These are phyloP conservation scores for Uria aalge DNA, from an alignment of 2,113 vertebrate species.

Conservation along the genomic window DNA sequence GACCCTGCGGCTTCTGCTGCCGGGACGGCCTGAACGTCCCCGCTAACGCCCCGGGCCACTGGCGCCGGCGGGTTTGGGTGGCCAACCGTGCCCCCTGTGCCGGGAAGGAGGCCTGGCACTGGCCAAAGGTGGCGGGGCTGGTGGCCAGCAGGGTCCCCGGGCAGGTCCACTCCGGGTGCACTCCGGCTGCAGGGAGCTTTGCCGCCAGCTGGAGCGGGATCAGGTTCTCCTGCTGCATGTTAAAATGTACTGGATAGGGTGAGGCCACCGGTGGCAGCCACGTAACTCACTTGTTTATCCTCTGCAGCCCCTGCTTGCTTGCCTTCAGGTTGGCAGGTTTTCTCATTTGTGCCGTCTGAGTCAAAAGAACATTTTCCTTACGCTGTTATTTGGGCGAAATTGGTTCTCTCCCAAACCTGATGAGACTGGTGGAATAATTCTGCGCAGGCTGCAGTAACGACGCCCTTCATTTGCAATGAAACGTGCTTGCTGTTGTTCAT, in stretches of 20 bases:
- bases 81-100: fast-evolving
- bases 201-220: too few species aligned
- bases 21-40: not conserved
- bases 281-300: not conserved
- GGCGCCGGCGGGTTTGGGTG: not conserved
- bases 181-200: not conserved
- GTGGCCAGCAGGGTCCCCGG: too few species aligned
- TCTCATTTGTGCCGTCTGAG: not conserved
- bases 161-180: not conserved
- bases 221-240: not conserved
- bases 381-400: not conserved
- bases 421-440: fast-evolving
- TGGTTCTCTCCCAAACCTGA: not conserved
- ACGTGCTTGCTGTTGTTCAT: not conserved
- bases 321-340: not conserved
- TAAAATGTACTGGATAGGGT: fast-evolving
- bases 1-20: not conserved
- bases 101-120: too few species aligned
- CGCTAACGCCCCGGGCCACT: fast-evolving
- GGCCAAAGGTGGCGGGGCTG: not conserved
- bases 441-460: not conserved
- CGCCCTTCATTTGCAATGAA: fast-evolving
- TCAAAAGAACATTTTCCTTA: not conserved
- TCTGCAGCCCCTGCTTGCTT: not conserved
- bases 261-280: not conserved